Percentiles rank a stretch among this genome's conserved stretches.
These are phyloP conservation scores for Liodrosophila aerea DNA, from an alignment of 2,888 invertebrate species.

Conservation along the genomic window DNA sequence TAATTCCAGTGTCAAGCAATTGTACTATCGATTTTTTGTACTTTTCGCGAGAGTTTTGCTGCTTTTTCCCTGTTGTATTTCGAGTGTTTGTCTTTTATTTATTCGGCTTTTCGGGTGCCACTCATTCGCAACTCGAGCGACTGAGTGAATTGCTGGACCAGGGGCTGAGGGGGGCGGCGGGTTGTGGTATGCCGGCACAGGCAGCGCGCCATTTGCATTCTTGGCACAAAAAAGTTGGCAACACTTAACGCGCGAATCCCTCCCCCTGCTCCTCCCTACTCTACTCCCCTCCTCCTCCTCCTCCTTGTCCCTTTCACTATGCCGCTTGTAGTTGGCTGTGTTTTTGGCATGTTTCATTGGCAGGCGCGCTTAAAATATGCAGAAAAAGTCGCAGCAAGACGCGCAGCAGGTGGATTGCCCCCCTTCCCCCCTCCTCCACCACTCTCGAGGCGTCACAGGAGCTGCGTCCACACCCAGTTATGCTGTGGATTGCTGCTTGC, in stretches of 20 bases:
- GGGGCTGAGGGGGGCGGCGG: conserved; percentile 32
- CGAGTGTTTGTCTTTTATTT: neutral
- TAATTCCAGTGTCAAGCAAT: conserved; percentile 53
- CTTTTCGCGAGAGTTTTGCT: neutral
- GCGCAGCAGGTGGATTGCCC: conserved; percentile 64
- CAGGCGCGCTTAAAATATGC: conserved; percentile 69
- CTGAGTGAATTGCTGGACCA: conserved; percentile 32
- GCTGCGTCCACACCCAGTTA: conserved; percentile 46
- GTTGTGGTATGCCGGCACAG: conserved; percentile 10
- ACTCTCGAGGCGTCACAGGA: conserved; percentile 9
- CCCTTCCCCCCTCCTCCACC: too few relatives aligned
- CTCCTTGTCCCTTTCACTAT: neutral
- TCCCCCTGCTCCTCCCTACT: conserved; percentile 2
- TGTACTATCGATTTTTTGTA: conserved; percentile 51
- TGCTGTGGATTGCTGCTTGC: conserved; percentile 49
- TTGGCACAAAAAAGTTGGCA: conserved; percentile 65
- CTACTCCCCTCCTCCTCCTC: neutral
- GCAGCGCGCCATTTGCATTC: conserved; percentile 71
- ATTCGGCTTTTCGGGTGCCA: too few relatives aligned
- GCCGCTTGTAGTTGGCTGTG: conserved; percentile 52
- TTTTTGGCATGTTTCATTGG: conserved; percentile 73
- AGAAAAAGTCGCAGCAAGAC: conserved; percentile 21
- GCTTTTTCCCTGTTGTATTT: conserved; percentile 1
- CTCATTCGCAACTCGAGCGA: conserved; percentile 1
- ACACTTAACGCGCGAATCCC: conserved; percentile 41